Evolutionary conservation across 53 echinoderm and acorn worm species (phyloP).

Genomic region (Temnopleurus reevesii): DNA sequence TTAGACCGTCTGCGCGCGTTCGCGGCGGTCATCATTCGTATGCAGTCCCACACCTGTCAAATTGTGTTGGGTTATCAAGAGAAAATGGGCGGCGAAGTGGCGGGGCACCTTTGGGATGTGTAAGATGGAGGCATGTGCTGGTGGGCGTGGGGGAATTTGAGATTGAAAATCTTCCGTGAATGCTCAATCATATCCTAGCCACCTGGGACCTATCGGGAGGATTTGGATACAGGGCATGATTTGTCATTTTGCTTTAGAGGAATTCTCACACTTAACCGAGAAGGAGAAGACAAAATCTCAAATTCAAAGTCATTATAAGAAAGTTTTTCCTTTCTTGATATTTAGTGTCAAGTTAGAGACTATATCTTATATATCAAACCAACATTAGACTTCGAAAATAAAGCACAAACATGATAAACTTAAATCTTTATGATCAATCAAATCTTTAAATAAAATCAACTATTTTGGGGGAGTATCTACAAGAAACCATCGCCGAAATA

Average conservation of each 20-base stretch:
- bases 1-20: not conserved
- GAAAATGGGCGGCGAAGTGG: not conserved
- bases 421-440: not conserved
- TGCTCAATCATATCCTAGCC: constrained; percentile 42
- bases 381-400: not conserved
- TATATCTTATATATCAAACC: constrained; percentile 25
- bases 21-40: constrained; percentile 23
- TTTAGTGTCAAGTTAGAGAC: not conserved
- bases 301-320: not conserved
- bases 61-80: constrained; percentile 23
- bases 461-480: no score
- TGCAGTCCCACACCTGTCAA: constrained; percentile 52
- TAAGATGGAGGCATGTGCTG: not conserved
- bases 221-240: constrained; percentile 48
- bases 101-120: not conserved
- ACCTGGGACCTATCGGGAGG: constrained; percentile 17
- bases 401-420: constrained; percentile 5
- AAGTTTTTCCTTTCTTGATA: not conserved
- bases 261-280: not conserved
- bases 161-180: constrained; percentile 53
- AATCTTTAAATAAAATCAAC: no score
- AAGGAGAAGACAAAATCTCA: not conserved
- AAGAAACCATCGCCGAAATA: no score
- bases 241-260: not conserved
- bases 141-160: constrained; percentile 47